These are phyloP conservation scores for Chrysolina haemoptera DNA, from an alignment of 2,888 invertebrate genomes.

Conservation along the genomic window DNA sequence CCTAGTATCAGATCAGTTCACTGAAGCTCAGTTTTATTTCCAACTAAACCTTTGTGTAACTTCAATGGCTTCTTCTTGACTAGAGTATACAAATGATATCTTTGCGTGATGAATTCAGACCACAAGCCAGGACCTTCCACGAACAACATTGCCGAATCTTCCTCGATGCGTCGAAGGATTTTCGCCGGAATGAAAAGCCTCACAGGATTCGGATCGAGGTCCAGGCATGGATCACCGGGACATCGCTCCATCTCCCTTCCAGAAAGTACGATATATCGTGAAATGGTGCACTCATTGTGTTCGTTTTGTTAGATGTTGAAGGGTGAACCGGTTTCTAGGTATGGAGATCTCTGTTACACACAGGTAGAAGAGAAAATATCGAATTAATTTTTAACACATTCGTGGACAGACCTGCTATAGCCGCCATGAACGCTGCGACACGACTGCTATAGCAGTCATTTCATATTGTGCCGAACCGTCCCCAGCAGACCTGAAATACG, in stretches of 20 bases:
- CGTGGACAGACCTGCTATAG: too few species aligned
- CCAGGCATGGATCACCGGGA: conserved; percentile 80
- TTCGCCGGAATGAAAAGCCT: conserved; percentile 88
- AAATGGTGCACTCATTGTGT: conserved; percentile 36
- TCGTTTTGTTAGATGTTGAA: conserved; percentile 40
- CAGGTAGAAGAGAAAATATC: too few species aligned
- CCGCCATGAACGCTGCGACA: too few species aligned
- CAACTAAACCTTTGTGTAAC: not conserved
- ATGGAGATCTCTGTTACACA: not conserved
- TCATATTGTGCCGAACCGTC: too few species aligned
- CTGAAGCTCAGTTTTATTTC: too few species aligned
- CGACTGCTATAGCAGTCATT: too few species aligned
- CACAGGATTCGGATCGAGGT: conserved; percentile 80
- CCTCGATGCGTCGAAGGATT: conserved; percentile 81
- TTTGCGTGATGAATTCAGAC: conserved; percentile 38
- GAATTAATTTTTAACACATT: too few species aligned
- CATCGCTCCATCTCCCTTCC: conserved; percentile 89
- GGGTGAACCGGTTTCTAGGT: not conserved
- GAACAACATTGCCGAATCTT: conserved; percentile 66
- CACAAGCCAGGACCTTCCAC: conserved; percentile 35
- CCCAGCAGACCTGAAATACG: too few species aligned
- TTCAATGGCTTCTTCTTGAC: not conserved
- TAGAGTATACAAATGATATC: conserved; percentile 6
- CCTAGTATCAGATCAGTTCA: too few species aligned
- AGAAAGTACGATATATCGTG: conserved; percentile 80